These are phyloP conservation scores for Idaea straminata DNA, from an alignment of 2,888 invertebrate species.

Conservation along the genomic window DNA sequence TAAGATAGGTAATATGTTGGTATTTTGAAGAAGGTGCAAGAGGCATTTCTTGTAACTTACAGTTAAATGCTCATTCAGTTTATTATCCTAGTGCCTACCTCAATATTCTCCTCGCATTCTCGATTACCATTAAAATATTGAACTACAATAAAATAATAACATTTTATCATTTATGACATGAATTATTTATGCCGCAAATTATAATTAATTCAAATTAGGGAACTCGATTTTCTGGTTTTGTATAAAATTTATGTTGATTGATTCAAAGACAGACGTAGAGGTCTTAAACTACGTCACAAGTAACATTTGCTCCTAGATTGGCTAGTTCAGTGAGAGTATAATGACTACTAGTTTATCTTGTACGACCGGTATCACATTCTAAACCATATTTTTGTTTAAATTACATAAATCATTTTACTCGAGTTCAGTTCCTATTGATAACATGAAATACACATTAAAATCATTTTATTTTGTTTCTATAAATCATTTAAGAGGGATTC, in stretches of 20 bases:
- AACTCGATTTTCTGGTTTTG: slow-evolving; percentile 16
- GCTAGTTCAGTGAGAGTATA: background rate
- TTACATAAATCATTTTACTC: background rate
- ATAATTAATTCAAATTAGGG: slow-evolving; percentile 7
- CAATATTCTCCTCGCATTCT: slow-evolving; percentile 25
- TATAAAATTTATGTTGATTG: slow-evolving; percentile 5
- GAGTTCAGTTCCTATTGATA: background rate
- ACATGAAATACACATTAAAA: background rate
- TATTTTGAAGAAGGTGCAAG: slow-evolving; percentile 24
- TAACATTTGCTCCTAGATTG: background rate
- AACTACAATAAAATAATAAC: slow-evolving; percentile 4
- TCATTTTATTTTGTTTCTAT: background rate
- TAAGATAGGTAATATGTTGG: background rate
- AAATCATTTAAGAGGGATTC: background rate
- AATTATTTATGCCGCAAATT: slow-evolving; percentile 14
- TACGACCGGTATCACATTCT: background rate
- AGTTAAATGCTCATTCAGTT: slow-evolving; percentile 43
- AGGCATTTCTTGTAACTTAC: slow-evolving; percentile 38
- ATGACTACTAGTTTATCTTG: background rate
- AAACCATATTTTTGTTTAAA: background rate
- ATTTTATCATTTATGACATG: slow-evolving; percentile 14
- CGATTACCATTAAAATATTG: slow-evolving; percentile 21
- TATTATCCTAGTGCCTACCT: slow-evolving; percentile 27
- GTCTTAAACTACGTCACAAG: background rate
- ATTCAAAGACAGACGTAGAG: background rate